phyloP scores from a whole-genome alignment of 1,140 invertebrate genomes.

The Aphelinus certus region DNA sequence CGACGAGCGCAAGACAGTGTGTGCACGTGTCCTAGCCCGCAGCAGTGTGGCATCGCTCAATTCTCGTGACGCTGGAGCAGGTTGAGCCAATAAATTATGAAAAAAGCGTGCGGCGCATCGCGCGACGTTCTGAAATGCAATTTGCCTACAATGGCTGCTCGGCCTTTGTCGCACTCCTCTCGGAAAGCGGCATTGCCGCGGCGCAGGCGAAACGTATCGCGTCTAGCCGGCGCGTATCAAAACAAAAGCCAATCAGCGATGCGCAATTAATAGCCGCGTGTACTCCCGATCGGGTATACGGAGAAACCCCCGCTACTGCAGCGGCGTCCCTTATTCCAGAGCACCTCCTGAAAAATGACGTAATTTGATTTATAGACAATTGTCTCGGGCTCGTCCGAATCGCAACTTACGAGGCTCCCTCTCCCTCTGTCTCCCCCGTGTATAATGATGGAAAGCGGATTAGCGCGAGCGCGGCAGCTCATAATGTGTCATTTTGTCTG shows the following conservation, averaged over 20 bases:
- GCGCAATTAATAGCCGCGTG: conserved; percentile 15
- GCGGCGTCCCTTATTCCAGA: conserved; percentile 26
- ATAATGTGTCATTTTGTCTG: conserved; percentile 35
- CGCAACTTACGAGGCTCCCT: not conserved
- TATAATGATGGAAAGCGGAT: conserved; percentile 23
- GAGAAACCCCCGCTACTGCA: conserved; percentile 3
- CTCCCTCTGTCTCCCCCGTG: not conserved
- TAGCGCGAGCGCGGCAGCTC: conserved; percentile 1
- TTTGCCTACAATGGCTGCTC: conserved; percentile 22
- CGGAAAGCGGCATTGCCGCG: not conserved
- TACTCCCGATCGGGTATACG: not conserved
- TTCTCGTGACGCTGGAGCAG: not conserved
- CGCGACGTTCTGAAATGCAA: conserved; percentile 8
- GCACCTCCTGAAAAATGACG: conserved; percentile 17
- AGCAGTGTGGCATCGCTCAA: too few relatives aligned
- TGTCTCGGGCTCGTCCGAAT: conserved; percentile 17
- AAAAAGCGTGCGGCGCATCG: not conserved
- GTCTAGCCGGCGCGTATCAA: not conserved
- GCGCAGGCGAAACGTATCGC: not conserved
- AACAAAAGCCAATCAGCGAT: conserved; percentile 29
- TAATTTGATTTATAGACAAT: conserved; percentile 39
- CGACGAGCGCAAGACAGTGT: too few relatives aligned
- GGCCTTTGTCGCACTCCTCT: not conserved
- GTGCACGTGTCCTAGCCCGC: too few relatives aligned
- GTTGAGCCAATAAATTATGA: conserved; percentile 12